Base-by-base conservation (phyloP, 1,140 invertebrate species). In the Ericerus pela region DNA sequence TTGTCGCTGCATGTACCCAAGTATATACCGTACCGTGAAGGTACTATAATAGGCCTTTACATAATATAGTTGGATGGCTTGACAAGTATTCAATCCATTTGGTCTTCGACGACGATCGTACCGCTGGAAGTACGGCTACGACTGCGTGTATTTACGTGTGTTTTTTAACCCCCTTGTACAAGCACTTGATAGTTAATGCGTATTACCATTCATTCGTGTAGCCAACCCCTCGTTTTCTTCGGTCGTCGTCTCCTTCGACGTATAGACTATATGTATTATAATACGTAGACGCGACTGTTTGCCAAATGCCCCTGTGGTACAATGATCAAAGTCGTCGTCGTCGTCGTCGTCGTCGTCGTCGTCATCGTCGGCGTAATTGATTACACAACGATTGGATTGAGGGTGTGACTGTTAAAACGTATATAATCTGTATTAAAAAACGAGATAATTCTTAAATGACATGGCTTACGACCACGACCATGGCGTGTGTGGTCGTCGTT, bases 21-120 rank as follows among this genome's bases (percentile, higher is more conserved):
- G n/a, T n/a, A n/a, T n/a, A n/a, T n/a, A n/a, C n/a, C n/a, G n/a
- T n/a, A n/a, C n/a, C n/a, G n/a, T n/a, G n/a, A n/a, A n/a, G n/a
- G n/a, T n/a, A n/a, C n/a, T n/a, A n/a, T n/a, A n/a, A n/a, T n/a
- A n/a, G n/a, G n/a, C n/a, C n/a, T n/a, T n/a, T n/a, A n/a, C n/a
- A n/a, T n/a, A n/a, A n/a, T n/a, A n/a, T n/a, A n/a, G n/a, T n/a
- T n/a, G n/a, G n/a, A n/a, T n/a, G n/a, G n/a, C n/a, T n/a, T 47
- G 41, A 47, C 41, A 47, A 47, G 41, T 47, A 47, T 47, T 47
- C 41, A 47, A 47, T 47, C 26, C 41, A 47, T 47, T 47, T 47
- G 41, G 10, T 22, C 36, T 18, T 47, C 41, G 41, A n/a, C n/a
- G n/a, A n/a, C n/a, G n/a, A n/a, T n/a, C n/a, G n/a, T n/a, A n/a